Evolutionary conservation across 1,140 invertebrate species (phyloP), one percentile per base, ranked within the genome.

Genomic region (Olivierus martensii): DNA sequence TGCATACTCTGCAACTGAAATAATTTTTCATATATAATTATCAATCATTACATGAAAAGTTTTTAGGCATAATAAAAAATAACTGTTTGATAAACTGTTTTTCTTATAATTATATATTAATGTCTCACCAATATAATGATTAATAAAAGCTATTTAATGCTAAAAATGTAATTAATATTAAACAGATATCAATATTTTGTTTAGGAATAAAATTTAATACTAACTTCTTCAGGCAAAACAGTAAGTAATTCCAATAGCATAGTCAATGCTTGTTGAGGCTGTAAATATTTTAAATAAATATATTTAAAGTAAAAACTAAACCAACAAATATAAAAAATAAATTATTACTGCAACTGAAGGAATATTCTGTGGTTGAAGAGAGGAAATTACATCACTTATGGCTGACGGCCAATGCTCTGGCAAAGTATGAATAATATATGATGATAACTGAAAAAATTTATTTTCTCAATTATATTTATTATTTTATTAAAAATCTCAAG

Each of bases 211-310:
- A n/a, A n/a, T 28, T 9, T 9, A 28, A 28, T 28, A 28, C 59
- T 71, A 73, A 85, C 83, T 72, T 91, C 86, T 73, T 83, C 81
- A 15, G 86, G 84, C 62, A 91, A 77, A 49, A 83, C 79, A 59
- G 79, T 79, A 21, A 90, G 70, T 67, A 75, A 66, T 67, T 86
- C 81, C 36, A 87, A 66, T 59, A 87, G 69, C 37, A 85, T 77
- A 71, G 73, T 74, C 50, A 75, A 66, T 14, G 72, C 66, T 59
- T 71, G 65, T 56, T 74, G 68, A 17, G 73, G 61, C 61, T 66
- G 52, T 28, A 66, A 62, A 46, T 46, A 41, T 46, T 50, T 39
- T 28, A 56, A 52, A 49, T 7, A 37, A 41, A 21, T 21, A 41
- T 6, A 46, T 19, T 19, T 46, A 46, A 15, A n/a, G 15, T 10